Base-by-base conservation (phyloP, 1,140 invertebrate species). In the Branchinecta lindahli region DNA sequence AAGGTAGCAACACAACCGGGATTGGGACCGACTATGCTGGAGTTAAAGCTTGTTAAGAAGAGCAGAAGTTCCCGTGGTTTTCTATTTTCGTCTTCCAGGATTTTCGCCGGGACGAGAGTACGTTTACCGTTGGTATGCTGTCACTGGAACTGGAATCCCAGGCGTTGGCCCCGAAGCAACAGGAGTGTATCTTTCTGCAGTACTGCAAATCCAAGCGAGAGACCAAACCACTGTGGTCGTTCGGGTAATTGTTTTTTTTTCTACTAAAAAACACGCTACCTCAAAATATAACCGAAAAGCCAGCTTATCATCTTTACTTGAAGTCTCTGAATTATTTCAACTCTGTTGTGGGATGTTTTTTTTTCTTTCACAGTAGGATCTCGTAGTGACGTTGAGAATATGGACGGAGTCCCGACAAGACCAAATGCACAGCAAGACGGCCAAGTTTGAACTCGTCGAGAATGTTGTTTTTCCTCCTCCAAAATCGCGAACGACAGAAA, bases 21-120 rank as follows among this genome's bases (percentile, higher is more conserved):
- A 75, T 88, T 88, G 65, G 88, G 74, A 68, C 80, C 76, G 15
- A 78, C 80, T 33, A 77, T 76, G 71, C 68, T 78, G 74, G 61
- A 45, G 15, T 69, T 71, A 33, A 33, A 75, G 77, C 20, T 78
- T 77, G 18, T 65, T 8, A 65, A 67, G 10, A 68, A 68, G 46
- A 71, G 74, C 66, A 70, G 46, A 33, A 68, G 70, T 15, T 44
- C 7, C 46, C 20, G 5, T 15, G 9, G 66, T 44, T 8, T 67
- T 61, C 10, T 45, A 47, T 72, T 65, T 45, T 33, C 67, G 67
- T 69, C 52, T 46, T 47, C 15, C 68, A 66, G 68, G 68, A n/a
- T 72, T 68, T 68, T 68, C 68, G 12, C 61, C 71, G 5, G 71
- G 71, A 33, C 61, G 66, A 10, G 71, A 72, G 44, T 72, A 72